Base-by-base conservation (phyloP, 2,113 vertebrate species). In the Setophaga kirtlandii region DNA sequence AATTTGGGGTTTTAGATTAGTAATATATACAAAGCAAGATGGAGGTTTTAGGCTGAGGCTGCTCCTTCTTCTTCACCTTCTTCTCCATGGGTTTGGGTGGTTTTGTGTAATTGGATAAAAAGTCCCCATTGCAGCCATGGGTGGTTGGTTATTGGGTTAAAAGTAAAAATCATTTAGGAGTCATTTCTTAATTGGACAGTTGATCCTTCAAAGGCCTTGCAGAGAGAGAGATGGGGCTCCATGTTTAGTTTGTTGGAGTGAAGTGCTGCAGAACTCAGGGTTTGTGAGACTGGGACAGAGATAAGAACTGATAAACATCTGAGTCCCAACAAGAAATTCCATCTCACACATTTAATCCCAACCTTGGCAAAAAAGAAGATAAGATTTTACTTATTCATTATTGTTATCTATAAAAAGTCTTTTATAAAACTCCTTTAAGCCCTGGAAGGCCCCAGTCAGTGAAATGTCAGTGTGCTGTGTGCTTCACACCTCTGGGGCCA, bases 401-500 rank as follows among this genome's bases (percentile, higher is more conserved):
- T 41, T 30, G 7, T 16, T 30, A 20, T 11, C 42, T 17, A 5
- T 41, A 8, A 60, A 67, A 82, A 67, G 6, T n/a, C 28, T 58
- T 64, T 55, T 37, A 9, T 23, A 13, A 23, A 10, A 8, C 19
- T 20, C 3, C 7, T 60, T 44, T 33, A 39, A 65, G 30, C 35
- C 11, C 41, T 63, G 30, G 13, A 62, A 71, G 23, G 11, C 9
- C 24, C 2, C 24, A 68, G 0, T 8, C 41, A 15, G n/a, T 25
- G 5, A 15, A 5, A 17, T 3, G 12, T 2, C 46, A 2, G 7
- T 0, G 37, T 59, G 52, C 2, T 1, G 3, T 16, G 53, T 20
- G 35, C 44, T 37, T 8, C 42, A 16, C 27, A 0, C 19, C 1
- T 2, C 56, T 14, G 74, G n/a, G n/a, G 28, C 0, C 0, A 1